These are phyloP conservation scores for Synergus japonicus DNA, from an alignment of 2,888 invertebrate genomes.

Conservation along the genomic window DNA sequence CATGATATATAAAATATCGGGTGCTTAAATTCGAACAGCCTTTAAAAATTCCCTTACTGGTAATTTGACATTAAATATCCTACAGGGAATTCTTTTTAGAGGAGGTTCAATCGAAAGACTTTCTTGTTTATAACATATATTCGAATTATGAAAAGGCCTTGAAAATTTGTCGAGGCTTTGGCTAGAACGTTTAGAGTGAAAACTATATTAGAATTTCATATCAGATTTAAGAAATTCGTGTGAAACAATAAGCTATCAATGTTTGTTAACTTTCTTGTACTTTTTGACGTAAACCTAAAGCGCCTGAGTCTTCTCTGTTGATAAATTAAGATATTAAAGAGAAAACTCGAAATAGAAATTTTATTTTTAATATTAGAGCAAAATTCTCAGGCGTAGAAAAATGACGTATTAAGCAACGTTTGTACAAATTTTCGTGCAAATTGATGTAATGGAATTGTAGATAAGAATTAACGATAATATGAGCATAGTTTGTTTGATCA, in stretches of 20 bases:
- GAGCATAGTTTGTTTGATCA: conserved; percentile 4
- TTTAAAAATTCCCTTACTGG: background rate
- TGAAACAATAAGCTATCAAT: conserved; percentile 11
- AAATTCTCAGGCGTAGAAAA: conserved; percentile 18
- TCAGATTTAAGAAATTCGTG: conserved; percentile 6
- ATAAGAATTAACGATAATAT: conserved; percentile 14
- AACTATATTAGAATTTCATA: conserved; percentile 24
- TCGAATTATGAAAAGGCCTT: conserved; percentile 23
- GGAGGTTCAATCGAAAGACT: background rate
- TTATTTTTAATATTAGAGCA: background rate
- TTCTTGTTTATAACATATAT: conserved; percentile 3
- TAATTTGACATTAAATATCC: background rate
- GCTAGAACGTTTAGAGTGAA: conserved; percentile 6
- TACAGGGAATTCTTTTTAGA: background rate
- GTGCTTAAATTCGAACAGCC: conserved; percentile 13
- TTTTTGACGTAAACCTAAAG: conserved; percentile 4
- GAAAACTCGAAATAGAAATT: background rate
- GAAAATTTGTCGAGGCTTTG: conserved; percentile 29
- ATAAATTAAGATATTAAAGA: conserved; percentile 1
- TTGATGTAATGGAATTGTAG: conserved; percentile 21
- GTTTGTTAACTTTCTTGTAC: background rate
- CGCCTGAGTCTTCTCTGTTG: background rate
- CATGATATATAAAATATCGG: background rate
- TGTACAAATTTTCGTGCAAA: conserved; percentile 15
- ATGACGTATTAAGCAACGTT: background rate